A percentile compares a stretch with the other conserved stretches of the same genome.
Evolutionary conservation across 2,888 invertebrate genomes (phyloP).

Genomic region (Cepaea hortensis): DNA sequence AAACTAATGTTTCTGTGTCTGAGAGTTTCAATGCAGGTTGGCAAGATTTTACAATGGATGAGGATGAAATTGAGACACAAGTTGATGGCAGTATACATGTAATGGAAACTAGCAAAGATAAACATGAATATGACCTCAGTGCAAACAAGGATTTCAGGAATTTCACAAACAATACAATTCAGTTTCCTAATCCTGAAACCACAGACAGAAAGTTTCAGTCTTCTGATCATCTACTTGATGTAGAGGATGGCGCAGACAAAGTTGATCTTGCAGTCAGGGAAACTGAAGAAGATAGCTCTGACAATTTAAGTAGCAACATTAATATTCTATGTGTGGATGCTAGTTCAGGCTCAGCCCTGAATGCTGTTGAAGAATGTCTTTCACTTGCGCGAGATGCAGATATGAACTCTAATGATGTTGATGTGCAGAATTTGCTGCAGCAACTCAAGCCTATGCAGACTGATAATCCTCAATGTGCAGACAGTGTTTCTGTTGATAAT

Average conservation of each 20-base stretch:
- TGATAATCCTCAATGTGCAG: neutral
- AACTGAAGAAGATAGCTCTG: neutral
- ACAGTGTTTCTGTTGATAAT: neutral
- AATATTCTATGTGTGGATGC: neutral
- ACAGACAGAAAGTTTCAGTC: neutral
- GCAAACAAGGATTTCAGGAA: neutral
- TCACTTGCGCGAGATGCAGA: neutral
- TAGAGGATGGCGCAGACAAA: neutral
- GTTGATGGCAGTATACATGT: neutral
- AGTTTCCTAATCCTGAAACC: neutral
- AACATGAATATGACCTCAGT: neutral
- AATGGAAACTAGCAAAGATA: neutral
- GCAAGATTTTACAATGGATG: conserved; percentile 37
- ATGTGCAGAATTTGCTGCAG: neutral
- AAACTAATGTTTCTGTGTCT: neutral
- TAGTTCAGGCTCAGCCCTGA: neutral
- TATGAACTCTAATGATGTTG: neutral
- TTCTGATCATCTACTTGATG: neutral
- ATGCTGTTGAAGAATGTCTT: neutral
- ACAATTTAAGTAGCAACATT: neutral
- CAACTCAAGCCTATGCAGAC: neutral
- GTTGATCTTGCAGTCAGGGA: neutral
- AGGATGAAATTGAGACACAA: neutral
- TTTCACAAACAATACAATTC: neutral
- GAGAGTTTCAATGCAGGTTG: conserved; percentile 21